phyloP scores from a whole-genome alignment of 2,888 invertebrate species.

The Harmothoe impar region DNA sequence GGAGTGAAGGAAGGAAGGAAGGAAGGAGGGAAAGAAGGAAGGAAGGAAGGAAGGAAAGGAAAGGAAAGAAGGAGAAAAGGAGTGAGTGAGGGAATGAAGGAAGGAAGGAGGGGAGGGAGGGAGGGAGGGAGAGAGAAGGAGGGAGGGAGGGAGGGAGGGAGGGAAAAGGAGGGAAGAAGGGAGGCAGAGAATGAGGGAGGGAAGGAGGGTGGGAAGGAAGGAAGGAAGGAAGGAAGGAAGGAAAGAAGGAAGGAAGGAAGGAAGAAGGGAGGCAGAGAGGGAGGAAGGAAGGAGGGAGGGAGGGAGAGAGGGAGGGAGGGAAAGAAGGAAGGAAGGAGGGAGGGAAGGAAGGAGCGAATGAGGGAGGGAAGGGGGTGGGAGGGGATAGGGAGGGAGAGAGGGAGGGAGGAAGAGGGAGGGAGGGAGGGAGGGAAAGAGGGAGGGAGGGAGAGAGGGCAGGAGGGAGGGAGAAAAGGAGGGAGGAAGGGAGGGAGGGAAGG shows the following conservation, averaged over 20 bases:
- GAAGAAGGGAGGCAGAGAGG: too few relatives aligned
- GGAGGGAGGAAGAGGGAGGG: not conserved
- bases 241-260: not conserved
- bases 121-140: not conserved
- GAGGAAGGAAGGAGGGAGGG: not conserved
- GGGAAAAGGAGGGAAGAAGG: not conserved
- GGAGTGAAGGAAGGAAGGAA: too few relatives aligned
- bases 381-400: too few relatives aligned
- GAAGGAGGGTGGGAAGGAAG: not conserved
- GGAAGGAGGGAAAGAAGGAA: too few relatives aligned
- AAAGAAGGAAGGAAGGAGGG: not conserved
- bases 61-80: not conserved
- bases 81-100: not conserved
- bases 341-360: too few relatives aligned
- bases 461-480: not conserved
- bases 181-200: not conserved
- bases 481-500: not conserved
- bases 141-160: not conserved
- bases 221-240: not conserved
- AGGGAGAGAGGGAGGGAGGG: not conserved
- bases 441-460: too few relatives aligned
- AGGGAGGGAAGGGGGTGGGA: too few relatives aligned
- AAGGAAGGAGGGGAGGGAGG: not conserved
- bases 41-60: not conserved
- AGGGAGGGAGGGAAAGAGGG: not conserved